Evolutionary conservation across 2,797 vertebrate species (phyloP).

Genomic region (Oreochromis mossambicus): DNA sequence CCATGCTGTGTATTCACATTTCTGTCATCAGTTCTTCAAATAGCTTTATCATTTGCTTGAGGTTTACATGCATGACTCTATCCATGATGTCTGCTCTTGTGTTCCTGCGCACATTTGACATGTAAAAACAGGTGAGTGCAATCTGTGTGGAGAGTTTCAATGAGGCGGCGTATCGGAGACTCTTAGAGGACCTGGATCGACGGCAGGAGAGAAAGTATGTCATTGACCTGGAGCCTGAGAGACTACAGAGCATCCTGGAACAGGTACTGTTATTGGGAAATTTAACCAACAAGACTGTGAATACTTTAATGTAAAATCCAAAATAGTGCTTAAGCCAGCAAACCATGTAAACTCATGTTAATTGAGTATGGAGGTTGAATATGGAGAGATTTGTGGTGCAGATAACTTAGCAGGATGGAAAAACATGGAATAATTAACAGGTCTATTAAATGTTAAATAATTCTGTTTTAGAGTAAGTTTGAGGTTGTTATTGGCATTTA

Average conservation of each 20-base stretch:
- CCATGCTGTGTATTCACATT: background rate
- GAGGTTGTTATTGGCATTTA: background rate
- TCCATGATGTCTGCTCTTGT: background rate
- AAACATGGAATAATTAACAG: background rate
- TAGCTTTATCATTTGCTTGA: background rate
- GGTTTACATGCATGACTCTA: background rate
- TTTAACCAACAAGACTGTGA: background rate
- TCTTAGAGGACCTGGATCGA: conserved; percentile 92
- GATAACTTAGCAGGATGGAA: background rate
- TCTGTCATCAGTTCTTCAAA: background rate
- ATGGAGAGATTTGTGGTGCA: background rate
- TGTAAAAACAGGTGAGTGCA: conserved; percentile 76
- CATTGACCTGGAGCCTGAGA: conserved; percentile 93
- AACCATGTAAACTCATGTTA: background rate
- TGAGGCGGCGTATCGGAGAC: conserved; percentile 88
- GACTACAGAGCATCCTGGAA: conserved; percentile 91
- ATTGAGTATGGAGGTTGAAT: background rate
- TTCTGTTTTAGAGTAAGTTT: background rate
- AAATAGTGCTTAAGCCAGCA: background rate
- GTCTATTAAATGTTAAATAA: background rate
- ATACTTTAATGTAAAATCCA: background rate
- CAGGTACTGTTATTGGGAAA: conserved; percentile 78
- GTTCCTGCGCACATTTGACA: background rate
- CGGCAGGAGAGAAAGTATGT: conserved; percentile 95
- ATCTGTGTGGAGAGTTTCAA: conserved; percentile 98